Percentiles rank a stretch among this genome's conserved stretches.
phyloP scores from a whole-genome alignment of 2,888 invertebrate species.

The Erynnis tages region DNA sequence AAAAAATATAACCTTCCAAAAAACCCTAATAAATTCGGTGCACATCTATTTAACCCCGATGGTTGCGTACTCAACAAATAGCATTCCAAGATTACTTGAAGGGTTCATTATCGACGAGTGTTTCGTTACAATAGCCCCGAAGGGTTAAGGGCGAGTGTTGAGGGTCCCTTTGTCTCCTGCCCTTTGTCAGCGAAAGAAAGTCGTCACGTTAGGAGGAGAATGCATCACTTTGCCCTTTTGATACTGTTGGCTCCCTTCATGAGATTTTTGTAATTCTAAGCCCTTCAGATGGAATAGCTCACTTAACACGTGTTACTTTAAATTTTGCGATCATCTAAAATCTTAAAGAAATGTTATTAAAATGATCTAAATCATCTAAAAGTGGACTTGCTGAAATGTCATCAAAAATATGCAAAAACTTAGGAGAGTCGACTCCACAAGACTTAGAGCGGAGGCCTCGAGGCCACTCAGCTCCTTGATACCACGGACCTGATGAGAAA shows the following conservation, averaged over 20 bases:
- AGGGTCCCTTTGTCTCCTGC: conserved; percentile 22
- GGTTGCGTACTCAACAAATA: conserved; percentile 20
- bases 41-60: conserved; percentile 17
- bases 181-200: conserved; percentile 24
- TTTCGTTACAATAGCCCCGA: conserved; percentile 27
- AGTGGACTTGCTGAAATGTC: too few species aligned
- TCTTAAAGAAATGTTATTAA: too few species aligned
- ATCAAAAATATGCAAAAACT: too few species aligned
- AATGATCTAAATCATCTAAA: too few species aligned
- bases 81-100: conserved; percentile 25
- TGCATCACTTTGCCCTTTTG: conserved; percentile 17
- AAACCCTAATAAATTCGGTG: neutral
- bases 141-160: conserved; percentile 27
- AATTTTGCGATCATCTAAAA: too few species aligned
- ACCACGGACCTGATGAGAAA: too few species aligned
- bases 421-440: too few species aligned
- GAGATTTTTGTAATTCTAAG: neutral
- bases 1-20: too few species aligned
- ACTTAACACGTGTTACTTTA: too few species aligned
- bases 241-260: neutral
- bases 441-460: too few species aligned
- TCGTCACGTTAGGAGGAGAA: conserved; percentile 8
- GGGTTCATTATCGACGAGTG: conserved; percentile 26
- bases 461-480: too few species aligned
- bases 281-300: neutral